A percentile compares a stretch with the other conserved stretches of the same genome.
phyloP scores from a whole-genome alignment of 2,797 vertebrate species.

The Pantherophis vulpinus region DNA sequence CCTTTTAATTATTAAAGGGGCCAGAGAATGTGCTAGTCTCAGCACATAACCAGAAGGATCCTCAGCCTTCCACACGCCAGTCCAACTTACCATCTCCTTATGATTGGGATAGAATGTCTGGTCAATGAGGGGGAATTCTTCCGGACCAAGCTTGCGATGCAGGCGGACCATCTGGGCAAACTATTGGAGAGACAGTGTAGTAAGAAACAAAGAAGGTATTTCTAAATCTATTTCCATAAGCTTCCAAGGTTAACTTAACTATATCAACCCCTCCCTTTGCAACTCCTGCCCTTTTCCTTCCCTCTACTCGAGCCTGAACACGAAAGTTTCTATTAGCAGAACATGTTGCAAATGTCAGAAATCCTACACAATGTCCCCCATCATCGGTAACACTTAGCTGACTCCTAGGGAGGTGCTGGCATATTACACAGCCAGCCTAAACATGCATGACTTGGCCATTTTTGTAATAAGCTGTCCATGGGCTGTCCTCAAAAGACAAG shows the following conservation, averaged over 20 bases:
- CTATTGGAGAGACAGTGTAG: constrained; percentile 62
- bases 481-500: not conserved
- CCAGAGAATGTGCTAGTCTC: not conserved
- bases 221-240: not conserved
- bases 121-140: constrained; percentile 91
- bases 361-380: not conserved
- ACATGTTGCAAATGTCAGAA: not conserved
- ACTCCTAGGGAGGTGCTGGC: not conserved
- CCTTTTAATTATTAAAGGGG: not conserved
- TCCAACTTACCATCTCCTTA: constrained; percentile 88
- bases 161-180: constrained; percentile 90
- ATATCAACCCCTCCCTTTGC: not conserved
- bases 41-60: not conserved
- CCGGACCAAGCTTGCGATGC: constrained; percentile 82
- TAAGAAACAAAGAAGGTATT: not conserved
- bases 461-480: not conserved
- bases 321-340: not conserved
- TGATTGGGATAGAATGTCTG: constrained; percentile 93
- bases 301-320: not conserved
- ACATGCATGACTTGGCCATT: not conserved
- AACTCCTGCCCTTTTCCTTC: not conserved
- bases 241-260: not conserved
- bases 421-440: not conserved
- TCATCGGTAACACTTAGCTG: not conserved
- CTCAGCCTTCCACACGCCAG: not conserved